phyloP scores from a whole-genome alignment of 2,113 vertebrate species.

The mouse (Mus musculus) region GRCm39 chr6:135573001-135573500 shows the following conservation, averaged over 20 bases:
- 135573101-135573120: too few species aligned
- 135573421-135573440: too few species aligned
- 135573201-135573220: neutral
- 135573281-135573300: neutral
- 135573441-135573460: neutral
- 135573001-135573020: neutral
- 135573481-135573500: neutral
- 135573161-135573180: fast-evolving
- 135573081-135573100: neutral
- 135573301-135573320: neutral
- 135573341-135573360: neutral
- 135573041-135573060: neutral
- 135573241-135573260: neutral
- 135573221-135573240: neutral
- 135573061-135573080: neutral
- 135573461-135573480: neutral
- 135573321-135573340: neutral
- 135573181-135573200: neutral
- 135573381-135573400: neutral
- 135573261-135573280: neutral
- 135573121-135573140: neutral
- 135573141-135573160: neutral
- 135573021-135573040: neutral
- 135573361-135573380: neutral
- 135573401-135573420: neutral